Evolutionary conservation across 2,888 invertebrate genomes (phyloP).

Genomic region (Serrognathus titanus): DNA sequence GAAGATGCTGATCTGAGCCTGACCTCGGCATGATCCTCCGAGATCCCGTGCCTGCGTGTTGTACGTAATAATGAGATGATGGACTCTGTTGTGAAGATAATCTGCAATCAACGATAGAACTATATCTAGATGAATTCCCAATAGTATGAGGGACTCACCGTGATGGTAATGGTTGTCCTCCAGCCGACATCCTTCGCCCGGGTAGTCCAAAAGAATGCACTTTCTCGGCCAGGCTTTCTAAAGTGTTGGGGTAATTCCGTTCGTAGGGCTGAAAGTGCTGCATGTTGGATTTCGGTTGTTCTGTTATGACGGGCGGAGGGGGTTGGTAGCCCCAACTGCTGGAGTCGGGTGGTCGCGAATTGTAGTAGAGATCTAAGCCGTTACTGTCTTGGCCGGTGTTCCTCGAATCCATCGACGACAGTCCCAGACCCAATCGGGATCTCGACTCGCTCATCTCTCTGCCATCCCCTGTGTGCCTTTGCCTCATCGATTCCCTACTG

Average conservation of each 20-base stretch:
- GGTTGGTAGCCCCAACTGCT: conserved; percentile 70
- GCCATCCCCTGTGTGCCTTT: conserved; percentile 68
- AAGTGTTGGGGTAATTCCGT: conserved; percentile 79
- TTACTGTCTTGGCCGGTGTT: conserved; percentile 53
- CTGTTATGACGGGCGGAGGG: conserved; percentile 85
- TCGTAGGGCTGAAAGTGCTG: conserved; percentile 88
- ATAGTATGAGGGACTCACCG: conserved; percentile 36
- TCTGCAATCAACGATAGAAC: conserved; percentile 26
- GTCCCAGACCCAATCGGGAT: conserved; percentile 69
- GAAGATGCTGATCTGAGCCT: conserved; percentile 88
- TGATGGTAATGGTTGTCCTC: conserved; percentile 53
- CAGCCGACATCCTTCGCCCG: conserved; percentile 65
- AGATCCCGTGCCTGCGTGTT: conserved; percentile 50
- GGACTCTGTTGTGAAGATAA: conserved; percentile 51
- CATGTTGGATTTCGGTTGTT: conserved; percentile 77
- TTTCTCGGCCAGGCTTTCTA: conserved; percentile 89
- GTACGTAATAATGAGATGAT: conserved; percentile 51
- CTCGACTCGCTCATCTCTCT: conserved; percentile 75
- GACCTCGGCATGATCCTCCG: conserved; percentile 71
- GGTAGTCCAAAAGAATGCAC: conserved; percentile 76
- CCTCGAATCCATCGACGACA: conserved; percentile 64
- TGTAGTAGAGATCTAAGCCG: conserved; percentile 78
- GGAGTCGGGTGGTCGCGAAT: conserved; percentile 66
- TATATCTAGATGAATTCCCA: too few species aligned
- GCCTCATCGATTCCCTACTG: conserved; percentile 47